Conservation (phyloP, 2,797 vertebrate genomes). For the Leptodactylus fallax region DNA sequence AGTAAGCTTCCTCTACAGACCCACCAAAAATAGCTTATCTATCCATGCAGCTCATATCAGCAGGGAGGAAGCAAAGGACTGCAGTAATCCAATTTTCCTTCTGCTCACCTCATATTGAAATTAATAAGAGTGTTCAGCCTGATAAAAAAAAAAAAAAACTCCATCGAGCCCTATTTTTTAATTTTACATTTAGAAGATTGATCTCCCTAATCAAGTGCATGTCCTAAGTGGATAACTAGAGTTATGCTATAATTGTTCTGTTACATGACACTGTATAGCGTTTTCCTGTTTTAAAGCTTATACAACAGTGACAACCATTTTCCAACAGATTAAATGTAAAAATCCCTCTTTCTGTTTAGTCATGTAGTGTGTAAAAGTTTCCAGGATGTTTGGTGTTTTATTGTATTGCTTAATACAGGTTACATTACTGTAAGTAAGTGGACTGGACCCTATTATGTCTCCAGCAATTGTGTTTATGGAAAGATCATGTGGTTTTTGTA, state of each 20-base stretch:
- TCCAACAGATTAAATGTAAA: not conserved
- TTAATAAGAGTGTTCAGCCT: too few species aligned
- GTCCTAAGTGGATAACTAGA: not conserved
- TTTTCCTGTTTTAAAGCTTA: not conserved
- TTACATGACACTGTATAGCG: not conserved
- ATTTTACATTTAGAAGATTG: too few species aligned
- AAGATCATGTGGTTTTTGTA: constrained; percentile 27
- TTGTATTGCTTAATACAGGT: constrained; percentile 13
- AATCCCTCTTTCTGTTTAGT: not conserved
- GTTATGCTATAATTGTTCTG: not conserved
- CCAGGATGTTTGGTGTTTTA: constrained; percentile 10
- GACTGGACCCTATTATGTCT: constrained; percentile 23
- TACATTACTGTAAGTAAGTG: not conserved
- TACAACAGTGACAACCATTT: constrained; percentile 6
- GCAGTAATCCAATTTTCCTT: not conserved
- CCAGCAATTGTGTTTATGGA: constrained; percentile 24
- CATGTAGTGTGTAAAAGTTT: not conserved
- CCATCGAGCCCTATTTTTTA: too few species aligned
- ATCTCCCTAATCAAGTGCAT: too few species aligned
- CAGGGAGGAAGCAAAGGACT: not conserved
- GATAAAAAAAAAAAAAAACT: too few species aligned
- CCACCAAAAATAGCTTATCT: too few species aligned
- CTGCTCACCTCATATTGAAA: too few species aligned
- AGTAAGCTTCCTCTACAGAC: too few species aligned
- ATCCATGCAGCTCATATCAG: too few species aligned